phyloP scores from a whole-genome alignment of 2,888 invertebrate genomes.

The Eupithecia subfuscata region DNA sequence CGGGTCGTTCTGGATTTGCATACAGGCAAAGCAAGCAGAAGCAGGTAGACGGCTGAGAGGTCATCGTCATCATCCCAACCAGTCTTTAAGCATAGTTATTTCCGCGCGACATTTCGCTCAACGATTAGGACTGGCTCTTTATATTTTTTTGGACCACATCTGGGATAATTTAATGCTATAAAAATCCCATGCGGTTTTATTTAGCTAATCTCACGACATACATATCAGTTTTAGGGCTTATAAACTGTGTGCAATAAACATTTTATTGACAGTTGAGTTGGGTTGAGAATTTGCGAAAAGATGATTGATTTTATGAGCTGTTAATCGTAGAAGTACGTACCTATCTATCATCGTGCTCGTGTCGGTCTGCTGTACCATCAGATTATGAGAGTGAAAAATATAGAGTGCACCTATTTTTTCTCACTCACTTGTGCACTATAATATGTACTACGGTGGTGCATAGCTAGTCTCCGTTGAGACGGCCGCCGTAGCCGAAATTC shows the following conservation, averaged over 20 bases:
- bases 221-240: constrained; percentile 38
- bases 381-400: neutral
- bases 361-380: neutral
- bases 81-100: constrained; percentile 61
- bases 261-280: constrained; percentile 30
- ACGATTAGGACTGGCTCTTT: constrained; percentile 64
- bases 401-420: too few species aligned
- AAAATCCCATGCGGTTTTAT: constrained; percentile 50
- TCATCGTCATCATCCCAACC: constrained; percentile 77
- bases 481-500: too few species aligned
- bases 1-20: constrained; percentile 70
- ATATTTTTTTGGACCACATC: constrained; percentile 53
- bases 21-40: constrained; percentile 73
- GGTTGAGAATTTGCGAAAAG: neutral
- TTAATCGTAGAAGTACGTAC: neutral
- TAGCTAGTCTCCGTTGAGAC: too few species aligned
- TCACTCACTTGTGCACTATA: neutral
- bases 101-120: constrained; percentile 73
- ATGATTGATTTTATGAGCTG: constrained; percentile 8
- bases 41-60: constrained; percentile 76
- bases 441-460: too few species aligned
- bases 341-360: neutral
- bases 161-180: constrained; percentile 47
- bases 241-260: constrained; percentile 38
- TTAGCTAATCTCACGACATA: constrained; percentile 45